Evolutionary conservation across 2,113 vertebrate genomes (phyloP).

Genomic region (Conger conger): DNA sequence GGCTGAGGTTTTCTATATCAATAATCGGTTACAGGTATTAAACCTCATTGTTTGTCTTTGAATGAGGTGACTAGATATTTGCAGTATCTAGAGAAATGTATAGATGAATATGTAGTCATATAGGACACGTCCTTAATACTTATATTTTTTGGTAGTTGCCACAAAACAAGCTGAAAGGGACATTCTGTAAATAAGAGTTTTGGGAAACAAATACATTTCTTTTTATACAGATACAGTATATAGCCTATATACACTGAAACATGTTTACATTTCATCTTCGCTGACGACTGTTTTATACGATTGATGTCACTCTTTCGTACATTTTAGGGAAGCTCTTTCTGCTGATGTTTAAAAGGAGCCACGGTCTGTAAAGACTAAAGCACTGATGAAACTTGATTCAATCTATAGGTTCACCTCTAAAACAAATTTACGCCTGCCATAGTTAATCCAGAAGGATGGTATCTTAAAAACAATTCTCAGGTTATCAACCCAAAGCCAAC

Average conservation of each 20-base stretch:
- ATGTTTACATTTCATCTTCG: slow-evolving; percentile 5
- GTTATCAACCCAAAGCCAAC: slow-evolving; percentile 6
- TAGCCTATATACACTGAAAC: not conserved
- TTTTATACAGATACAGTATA: not conserved
- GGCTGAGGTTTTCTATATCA: not conserved
- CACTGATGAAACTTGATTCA: not conserved
- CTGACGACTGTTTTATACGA: slow-evolving; percentile 8
- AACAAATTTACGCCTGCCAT: not conserved
- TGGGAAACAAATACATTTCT: not conserved
- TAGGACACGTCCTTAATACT: not conserved
- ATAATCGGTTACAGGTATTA: slow-evolving; percentile 14
- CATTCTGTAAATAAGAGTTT: not conserved
- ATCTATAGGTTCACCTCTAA: not conserved
- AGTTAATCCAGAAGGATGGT: not conserved
- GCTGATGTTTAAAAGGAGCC: not conserved
- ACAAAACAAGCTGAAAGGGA: not conserved
- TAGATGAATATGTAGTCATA: not conserved
- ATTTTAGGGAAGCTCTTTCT: not conserved
- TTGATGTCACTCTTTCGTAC: not conserved
- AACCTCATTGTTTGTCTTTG: not conserved
- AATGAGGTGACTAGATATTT: not conserved
- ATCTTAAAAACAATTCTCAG: not conserved
- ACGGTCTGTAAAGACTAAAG: not conserved
- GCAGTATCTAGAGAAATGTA: not conserved
- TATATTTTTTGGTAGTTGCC: not conserved